phyloP scores from a whole-genome alignment of 2,888 invertebrate genomes.

The Eilema griseolum region DNA sequence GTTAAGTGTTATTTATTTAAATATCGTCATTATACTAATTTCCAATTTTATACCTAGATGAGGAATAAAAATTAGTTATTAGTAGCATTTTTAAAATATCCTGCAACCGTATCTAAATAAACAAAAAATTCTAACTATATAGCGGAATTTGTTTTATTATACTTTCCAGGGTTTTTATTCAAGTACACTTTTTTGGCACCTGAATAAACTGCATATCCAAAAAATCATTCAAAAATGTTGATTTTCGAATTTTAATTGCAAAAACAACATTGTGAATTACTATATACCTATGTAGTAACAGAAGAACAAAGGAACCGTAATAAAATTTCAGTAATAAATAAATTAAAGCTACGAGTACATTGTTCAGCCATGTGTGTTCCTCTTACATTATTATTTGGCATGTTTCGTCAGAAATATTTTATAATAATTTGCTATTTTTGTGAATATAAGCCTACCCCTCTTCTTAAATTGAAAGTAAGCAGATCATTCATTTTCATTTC shows the following conservation, averaged over 20 bases:
- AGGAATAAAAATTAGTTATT: too few species aligned
- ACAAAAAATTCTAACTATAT: too few species aligned
- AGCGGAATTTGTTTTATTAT: too few species aligned
- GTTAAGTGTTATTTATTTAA: too few species aligned
- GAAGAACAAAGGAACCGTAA: neutral
- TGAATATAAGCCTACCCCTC: neutral
- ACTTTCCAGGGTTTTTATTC: neutral
- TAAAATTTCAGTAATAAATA: neutral
- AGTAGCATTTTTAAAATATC: too few species aligned
- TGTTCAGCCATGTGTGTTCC: neutral
- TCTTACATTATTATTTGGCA: conserved; percentile 4
- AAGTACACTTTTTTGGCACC: neutral
- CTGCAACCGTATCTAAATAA: too few species aligned
- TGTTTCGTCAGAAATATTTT: neutral
- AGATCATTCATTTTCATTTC: neutral
- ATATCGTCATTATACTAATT: too few species aligned
- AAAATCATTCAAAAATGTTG: neutral
- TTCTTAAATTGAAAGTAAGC: neutral
- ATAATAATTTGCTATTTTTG: conserved; percentile 8
- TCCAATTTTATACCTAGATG: too few species aligned
- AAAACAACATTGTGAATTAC: neutral
- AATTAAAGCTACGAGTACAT: neutral
- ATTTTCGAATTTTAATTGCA: too few species aligned
- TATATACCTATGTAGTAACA: neutral
- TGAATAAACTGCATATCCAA: neutral